Evolutionary conservation across 2,113 vertebrate genomes (phyloP).

Genomic region (Pseudolaguvia tuberculata): DNA sequence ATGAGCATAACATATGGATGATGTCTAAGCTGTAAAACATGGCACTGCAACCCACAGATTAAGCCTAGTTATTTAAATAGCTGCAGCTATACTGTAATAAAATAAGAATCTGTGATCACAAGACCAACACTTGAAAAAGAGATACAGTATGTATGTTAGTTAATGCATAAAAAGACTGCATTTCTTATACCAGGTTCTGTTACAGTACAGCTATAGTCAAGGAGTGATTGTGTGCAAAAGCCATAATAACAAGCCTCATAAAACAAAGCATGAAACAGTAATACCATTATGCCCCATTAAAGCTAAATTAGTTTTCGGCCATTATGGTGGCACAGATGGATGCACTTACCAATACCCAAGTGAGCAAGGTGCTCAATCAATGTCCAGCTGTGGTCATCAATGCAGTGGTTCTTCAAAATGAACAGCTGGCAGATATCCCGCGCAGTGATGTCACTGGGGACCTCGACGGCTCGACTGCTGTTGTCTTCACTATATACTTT

Average conservation of each 20-base stretch:
- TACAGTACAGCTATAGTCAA: conserved; percentile 1
- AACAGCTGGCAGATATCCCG: conserved; percentile 90
- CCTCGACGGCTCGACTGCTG: conserved; percentile 87
- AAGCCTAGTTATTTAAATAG: neutral
- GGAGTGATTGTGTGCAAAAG: neutral
- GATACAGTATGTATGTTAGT: neutral
- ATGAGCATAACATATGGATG: neutral
- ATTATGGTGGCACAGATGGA: conserved; percentile 10
- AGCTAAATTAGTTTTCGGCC: neutral
- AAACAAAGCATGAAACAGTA: conserved; percentile 16
- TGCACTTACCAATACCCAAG: conserved; percentile 76
- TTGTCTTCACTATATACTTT: conserved; percentile 95
- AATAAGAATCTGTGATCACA: neutral
- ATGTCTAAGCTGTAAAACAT: neutral
- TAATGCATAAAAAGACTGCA: neutral
- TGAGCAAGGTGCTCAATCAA: conserved; percentile 83
- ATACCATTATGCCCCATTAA: conserved; percentile 14
- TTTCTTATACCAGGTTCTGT: neutral
- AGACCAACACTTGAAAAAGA: neutral
- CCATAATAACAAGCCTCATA: neutral
- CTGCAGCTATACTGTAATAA: neutral
- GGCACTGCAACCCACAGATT: neutral
- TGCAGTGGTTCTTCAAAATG: conserved; percentile 87
- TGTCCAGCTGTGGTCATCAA: conserved; percentile 94
- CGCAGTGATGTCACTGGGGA: conserved; percentile 86